Base-by-base conservation (phyloP, 2,888 invertebrate genomes). In the Zygogramma bicolorata region DNA sequence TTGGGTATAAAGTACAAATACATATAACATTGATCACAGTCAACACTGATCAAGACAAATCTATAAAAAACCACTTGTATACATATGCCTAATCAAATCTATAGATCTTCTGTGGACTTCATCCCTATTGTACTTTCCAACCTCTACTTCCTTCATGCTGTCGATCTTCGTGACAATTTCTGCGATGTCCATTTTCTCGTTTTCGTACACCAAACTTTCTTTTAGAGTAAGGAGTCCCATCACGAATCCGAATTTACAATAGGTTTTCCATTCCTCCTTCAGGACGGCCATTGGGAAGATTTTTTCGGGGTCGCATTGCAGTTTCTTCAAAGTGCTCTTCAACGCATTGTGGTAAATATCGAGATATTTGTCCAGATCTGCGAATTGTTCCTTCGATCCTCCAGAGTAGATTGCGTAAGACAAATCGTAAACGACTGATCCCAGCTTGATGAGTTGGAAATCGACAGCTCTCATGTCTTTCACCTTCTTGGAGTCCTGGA, bases 381-480 rank as follows among this genome's bases (percentile, higher is more conserved):
- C 67, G 15, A 67, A 27, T 25, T n/a, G n/a, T 15, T 31, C 57
- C 42, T 58, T 31, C 8, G 59, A 57, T 18, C 25, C 58, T 34
- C 53, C 34, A 13, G 67, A 57, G 27, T 67, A 67, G 22, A 67
- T 29, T 18, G 34, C 27, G 15, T 67, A 67, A 7, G 67, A 67
- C 15, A 67, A 18, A 34, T 67, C 67, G 10, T 40, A 40, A 10
- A 58, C 42, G 5, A 25, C 20, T 0, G 67, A 20, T 5, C 57
- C 67, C 13, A 58, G 29, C 10, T 57, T 15, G 10, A n/a, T 18
- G 18, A 67, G 42, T 38, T 67, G 67, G 25, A 67, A 67, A 59
- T 67, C 67, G n/a, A 67, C 42, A 18, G 27, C n/a, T 67, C 22
- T 58, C 7, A 67, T 34, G 6, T 58, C 67, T 58, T 18, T 25